Evolutionary conservation across 2,888 invertebrate genomes (phyloP), one percentile per base, ranked within the genome.

Genomic region (Corbicula japonica): DNA sequence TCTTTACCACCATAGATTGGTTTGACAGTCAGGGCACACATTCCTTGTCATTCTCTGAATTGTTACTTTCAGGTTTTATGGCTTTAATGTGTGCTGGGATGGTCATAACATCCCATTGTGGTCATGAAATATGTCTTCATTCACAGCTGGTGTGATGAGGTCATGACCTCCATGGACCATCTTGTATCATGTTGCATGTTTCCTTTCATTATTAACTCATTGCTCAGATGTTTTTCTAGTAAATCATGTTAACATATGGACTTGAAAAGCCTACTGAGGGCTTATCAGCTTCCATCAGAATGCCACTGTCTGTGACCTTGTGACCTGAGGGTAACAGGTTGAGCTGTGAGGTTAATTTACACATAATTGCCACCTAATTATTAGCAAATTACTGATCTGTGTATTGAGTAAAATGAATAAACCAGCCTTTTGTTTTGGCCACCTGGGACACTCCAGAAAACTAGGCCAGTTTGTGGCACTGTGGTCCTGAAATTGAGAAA

Each of bases 131-230:
- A 28, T 30, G 46, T 4, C 8, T 46, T 46, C n/a, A 46, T 46
- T 21, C 46, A 46, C 21, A 3, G 46, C 46, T 23, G n/a, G n/a
- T n/a, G n/a, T n/a, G n/a, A n/a, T n/a, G n/a, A 30, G 28, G 54
- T 54, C 54, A 54, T 54, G 54, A 54, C 54, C 54, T 30, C 5
- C 8, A 18, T 21, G 30, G 50, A 30, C 54, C 54, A 54, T 54
- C 54, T 54, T 54, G 54, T 21, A 32, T 50, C 50, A 23, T n/a
- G 54, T 54, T 54, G 54, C 54, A 54, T 54, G 54, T 54, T 54
- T 54, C 30, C 30, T 23, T 18, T 46, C 46, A 46, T 46, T 46
- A 46, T 5, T 21, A 10, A 46, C 46, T 21, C 46, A 46, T 21
- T 46, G n/a, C n/a, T n/a, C n/a, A n/a, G n/a, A n/a, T n/a, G n/a